phyloP scores from a whole-genome alignment of 2,797 vertebrate species.

The Alfaro cultratus region DNA sequence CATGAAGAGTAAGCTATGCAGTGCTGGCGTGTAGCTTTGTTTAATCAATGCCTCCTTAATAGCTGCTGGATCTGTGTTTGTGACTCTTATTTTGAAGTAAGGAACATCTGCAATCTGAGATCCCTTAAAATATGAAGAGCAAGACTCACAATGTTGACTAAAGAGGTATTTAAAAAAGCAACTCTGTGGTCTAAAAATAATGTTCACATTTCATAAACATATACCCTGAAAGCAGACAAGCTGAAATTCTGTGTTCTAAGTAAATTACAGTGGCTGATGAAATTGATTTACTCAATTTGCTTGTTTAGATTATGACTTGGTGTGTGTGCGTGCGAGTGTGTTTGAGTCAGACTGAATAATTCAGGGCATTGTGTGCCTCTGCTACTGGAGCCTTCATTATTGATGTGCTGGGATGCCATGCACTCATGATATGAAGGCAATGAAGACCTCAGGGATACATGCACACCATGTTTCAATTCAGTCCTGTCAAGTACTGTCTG shows the following conservation, averaged over 20 bases:
- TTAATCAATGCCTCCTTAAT: background rate
- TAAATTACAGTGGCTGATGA: background rate
- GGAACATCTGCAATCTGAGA: background rate
- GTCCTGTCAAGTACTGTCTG: constrained; percentile 20
- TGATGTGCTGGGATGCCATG: constrained; percentile 63
- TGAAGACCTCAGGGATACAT: constrained; percentile 58
- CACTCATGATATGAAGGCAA: constrained; percentile 60
- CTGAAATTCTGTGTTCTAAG: constrained; percentile 14
- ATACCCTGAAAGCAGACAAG: background rate
- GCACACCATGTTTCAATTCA: constrained; percentile 30
- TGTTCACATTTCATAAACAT: background rate
- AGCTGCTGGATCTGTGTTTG: no score
- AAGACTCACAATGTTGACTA: background rate
- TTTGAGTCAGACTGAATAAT: constrained; percentile 69
- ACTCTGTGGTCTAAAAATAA: background rate
- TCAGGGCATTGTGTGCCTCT: constrained; percentile 61
- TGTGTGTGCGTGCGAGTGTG: constrained; percentile 12
- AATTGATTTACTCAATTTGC: background rate
- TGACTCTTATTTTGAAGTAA: no score
- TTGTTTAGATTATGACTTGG: constrained; percentile 27
- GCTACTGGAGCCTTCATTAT: constrained; percentile 68
- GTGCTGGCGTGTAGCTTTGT: background rate
- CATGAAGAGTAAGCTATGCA: background rate
- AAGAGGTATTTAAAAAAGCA: background rate
- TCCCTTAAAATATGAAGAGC: background rate